Percentiles rank a stretch among this genome's conserved stretches.
phyloP scores from a whole-genome alignment of 2,113 vertebrate genomes.

The Glaucidium brasilianum region DNA sequence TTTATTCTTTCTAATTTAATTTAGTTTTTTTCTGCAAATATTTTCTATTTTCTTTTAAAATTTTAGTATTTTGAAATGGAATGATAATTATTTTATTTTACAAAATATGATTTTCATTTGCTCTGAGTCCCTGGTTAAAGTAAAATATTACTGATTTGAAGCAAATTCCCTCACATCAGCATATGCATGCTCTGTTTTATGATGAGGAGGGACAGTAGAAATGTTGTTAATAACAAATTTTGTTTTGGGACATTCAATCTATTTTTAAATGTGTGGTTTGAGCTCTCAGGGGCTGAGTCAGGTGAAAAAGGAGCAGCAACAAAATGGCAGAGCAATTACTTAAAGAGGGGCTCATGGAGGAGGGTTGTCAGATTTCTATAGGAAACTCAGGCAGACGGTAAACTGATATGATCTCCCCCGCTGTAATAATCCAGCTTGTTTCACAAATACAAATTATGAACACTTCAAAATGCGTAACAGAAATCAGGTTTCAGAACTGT shows the following conservation, averaged over 20 bases:
- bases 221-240: not conserved
- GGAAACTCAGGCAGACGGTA: not conserved
- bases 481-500: not conserved
- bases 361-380: not conserved
- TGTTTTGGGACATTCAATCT: not conserved
- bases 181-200: not conserved
- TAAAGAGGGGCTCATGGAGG: not conserved
- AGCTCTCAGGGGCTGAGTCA: not conserved
- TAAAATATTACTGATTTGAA: not conserved
- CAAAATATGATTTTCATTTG: conserved; percentile 23
- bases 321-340: conserved; percentile 52
- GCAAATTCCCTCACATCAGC: not conserved
- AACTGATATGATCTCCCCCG: not conserved
- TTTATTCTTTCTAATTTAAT: not conserved
- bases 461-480: conserved; percentile 8
- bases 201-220: not conserved
- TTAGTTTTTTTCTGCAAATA: not conserved
- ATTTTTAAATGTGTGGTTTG: conserved; percentile 12
- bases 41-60: conserved; percentile 5
- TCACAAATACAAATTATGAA: conserved; percentile 31
- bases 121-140: not conserved
- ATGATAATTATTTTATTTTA: conserved; percentile 21
- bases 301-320: conserved; percentile 39
- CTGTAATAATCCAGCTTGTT: conserved; percentile 15
- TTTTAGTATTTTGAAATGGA: not conserved